Conservation (phyloP, 2,888 invertebrate genomes). For the Lingula anatina region DNA sequence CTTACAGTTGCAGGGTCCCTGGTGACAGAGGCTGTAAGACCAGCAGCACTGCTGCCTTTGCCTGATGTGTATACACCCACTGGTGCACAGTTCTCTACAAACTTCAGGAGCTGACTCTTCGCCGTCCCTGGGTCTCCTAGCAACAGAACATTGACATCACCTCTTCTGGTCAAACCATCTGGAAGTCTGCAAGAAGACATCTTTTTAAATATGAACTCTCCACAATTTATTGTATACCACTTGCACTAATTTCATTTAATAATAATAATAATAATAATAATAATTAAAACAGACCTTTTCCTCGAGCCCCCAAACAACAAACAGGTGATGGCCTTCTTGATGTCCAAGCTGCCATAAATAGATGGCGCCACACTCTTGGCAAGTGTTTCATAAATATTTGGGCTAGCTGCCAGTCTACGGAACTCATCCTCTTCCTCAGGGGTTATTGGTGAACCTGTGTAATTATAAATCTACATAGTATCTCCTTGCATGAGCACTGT, state of each 20-base stretch:
- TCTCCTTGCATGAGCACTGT: too few relatives aligned
- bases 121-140: conserved; percentile 99
- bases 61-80: conserved; percentile 97
- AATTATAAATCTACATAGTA: too few relatives aligned
- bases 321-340: conserved; percentile 95
- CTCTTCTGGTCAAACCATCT: conserved; percentile 90
- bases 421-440: conserved; percentile 76
- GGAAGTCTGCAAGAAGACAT: conserved; percentile 65
- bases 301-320: conserved; percentile 84
- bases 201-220: too few relatives aligned
- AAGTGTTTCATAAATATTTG: conserved; percentile 83
- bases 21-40: conserved; percentile 94
- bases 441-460: conserved; percentile 39
- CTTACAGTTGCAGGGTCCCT: conserved; percentile 84
- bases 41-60: conserved; percentile 99
- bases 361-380: conserved; percentile 92
- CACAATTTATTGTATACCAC: too few relatives aligned
- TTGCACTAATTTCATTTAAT: too few relatives aligned
- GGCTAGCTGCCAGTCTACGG: conserved; percentile 74
- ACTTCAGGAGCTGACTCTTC: conserved; percentile 96
- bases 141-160: conserved; percentile 91
- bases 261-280: conserved; percentile 9
- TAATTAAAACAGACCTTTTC: conserved; percentile 53
- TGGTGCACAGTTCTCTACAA: conserved; percentile 90
- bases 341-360: conserved; percentile 88